Percentiles rank a stretch among this genome's conserved stretches.
Conservation (phyloP, 2,797 vertebrate genomes). For the Odontamblyopus rebecca region DNA sequence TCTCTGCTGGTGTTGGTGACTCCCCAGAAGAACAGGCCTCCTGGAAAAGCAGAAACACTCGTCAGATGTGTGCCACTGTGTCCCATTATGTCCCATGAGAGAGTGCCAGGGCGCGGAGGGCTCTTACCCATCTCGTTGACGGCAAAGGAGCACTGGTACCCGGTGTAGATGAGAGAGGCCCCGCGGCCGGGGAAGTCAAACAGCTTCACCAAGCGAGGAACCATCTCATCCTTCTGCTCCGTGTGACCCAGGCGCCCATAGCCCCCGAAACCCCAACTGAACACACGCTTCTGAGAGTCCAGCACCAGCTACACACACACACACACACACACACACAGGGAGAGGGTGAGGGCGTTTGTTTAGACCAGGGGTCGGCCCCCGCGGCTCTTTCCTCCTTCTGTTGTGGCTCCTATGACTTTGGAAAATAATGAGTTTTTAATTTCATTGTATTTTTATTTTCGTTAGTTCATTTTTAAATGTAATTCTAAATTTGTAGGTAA, state of each 20-base stretch:
- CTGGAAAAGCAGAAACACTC: slow-evolving; percentile 57
- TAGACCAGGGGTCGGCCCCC: too few species aligned
- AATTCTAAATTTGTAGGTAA: too few species aligned
- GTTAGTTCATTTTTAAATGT: too few species aligned
- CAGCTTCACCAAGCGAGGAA: slow-evolving; percentile 92
- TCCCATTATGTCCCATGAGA: background rate
- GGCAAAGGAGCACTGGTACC: slow-evolving; percentile 94
- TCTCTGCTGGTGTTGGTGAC: slow-evolving; percentile 97
- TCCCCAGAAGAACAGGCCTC: slow-evolving; percentile 95
- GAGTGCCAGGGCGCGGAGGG: background rate
- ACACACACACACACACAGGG: too few species aligned
- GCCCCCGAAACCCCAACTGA: slow-evolving; percentile 96
- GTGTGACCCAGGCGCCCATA: slow-evolving; percentile 94
- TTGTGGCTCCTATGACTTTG: too few species aligned
- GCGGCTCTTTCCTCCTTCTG: too few species aligned
- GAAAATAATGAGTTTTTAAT: too few species aligned
- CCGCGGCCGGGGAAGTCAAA: slow-evolving; percentile 95
- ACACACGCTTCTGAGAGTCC: slow-evolving; percentile 95
- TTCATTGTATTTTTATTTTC: too few species aligned
- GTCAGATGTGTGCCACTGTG: background rate
- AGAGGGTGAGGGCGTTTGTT: too few species aligned
- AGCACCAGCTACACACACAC: slow-evolving; percentile 81
- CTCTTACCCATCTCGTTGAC: slow-evolving; percentile 88
- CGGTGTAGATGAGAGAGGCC: slow-evolving; percentile 86
- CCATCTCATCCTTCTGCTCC: slow-evolving; percentile 97